Evolutionary conservation across 1,140 invertebrate species (phyloP), one percentile per base, ranked within the genome.

Genomic region (Hetaerina americana): DNA sequence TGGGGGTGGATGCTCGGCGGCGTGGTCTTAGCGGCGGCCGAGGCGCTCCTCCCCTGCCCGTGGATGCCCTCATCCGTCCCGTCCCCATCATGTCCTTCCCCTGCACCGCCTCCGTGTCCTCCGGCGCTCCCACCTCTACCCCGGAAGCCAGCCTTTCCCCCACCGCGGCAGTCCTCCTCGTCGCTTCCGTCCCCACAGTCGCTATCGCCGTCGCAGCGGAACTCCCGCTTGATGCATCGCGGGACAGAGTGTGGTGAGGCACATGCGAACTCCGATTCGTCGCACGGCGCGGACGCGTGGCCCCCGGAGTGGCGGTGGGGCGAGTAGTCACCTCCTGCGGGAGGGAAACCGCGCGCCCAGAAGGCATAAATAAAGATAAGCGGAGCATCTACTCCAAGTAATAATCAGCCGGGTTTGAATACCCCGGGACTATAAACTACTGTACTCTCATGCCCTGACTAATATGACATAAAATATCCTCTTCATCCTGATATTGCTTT

Each of bases 161-260:
- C 77, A 40, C 83, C 84, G 0, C 86, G 84, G 76, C 90, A 92
- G 72, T 87, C 85, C 75, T 90, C 87, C 77, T 93, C 90, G 75
- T 92, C 90, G 71, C 90, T 93, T 83, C 88, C 89, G 78, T 96
- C 94, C 0, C 92, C 92, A 77, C 94, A 96, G 78, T 96, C 93
- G 78, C 95, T 91, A 76, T 94, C 90, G 0, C 89, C 90, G 77
- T 96, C 93, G 78, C 94, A 96, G 72, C 87, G 86, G 74, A 92
- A 91, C 27, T 89, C 86, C 74, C 86, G 85, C 8, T 88, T 85
- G 22, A 92, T 87, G 76, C 91, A 93, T 18, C 84, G 83, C 8
- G 83, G 83, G 68, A 84, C 85, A 1, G 67, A 68, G 15, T 28
- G 27, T 1, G 40, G 40, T 2, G 40, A 57, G 10, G 84, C 83